These are phyloP conservation scores for Pygmarrhopalites habei DNA, from an alignment of 1,140 invertebrate genomes.

Conservation along the genomic window DNA sequence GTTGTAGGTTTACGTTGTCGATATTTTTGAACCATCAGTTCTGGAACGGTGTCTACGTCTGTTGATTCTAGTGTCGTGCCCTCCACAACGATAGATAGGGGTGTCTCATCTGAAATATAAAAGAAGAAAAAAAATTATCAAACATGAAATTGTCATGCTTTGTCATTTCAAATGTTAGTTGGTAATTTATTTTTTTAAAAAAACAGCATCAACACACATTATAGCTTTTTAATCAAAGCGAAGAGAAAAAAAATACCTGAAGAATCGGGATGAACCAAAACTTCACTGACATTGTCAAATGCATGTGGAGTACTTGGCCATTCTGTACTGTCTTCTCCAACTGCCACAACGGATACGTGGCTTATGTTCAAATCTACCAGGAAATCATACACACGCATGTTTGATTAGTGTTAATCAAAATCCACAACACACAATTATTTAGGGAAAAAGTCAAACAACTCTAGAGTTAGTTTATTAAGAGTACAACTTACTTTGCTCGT, in stretches of 20 bases:
- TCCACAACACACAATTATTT: background rate
- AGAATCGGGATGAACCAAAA: constrained; percentile 22
- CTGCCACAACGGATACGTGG: constrained; percentile 81
- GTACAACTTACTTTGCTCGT: constrained; percentile 47
- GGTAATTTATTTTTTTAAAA: too few species aligned
- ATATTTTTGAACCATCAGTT: constrained; percentile 21
- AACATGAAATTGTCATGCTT: background rate
- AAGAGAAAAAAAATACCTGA: background rate
- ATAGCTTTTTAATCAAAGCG: background rate
- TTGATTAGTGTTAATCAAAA: background rate
- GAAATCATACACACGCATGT: too few species aligned
- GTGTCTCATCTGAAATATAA: constrained; percentile 27
- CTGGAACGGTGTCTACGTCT: constrained; percentile 43
- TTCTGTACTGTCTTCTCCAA: constrained; percentile 57
- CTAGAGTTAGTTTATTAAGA: too few species aligned
- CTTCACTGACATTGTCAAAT: constrained; percentile 35
- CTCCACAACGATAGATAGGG: constrained; percentile 44
- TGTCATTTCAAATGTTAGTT: background rate
- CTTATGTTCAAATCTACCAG: constrained; percentile 55
- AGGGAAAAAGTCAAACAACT: background rate
- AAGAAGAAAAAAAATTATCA: background rate
- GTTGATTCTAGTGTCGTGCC: constrained; percentile 44
- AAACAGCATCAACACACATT: too few species aligned
- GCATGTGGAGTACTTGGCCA: background rate
- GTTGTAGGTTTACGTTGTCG: constrained; percentile 4